Evolutionary conservation across 2,113 vertebrate species (phyloP), one percentile per base, ranked within the genome.

Genomic region (Menidia beryllina): DNA sequence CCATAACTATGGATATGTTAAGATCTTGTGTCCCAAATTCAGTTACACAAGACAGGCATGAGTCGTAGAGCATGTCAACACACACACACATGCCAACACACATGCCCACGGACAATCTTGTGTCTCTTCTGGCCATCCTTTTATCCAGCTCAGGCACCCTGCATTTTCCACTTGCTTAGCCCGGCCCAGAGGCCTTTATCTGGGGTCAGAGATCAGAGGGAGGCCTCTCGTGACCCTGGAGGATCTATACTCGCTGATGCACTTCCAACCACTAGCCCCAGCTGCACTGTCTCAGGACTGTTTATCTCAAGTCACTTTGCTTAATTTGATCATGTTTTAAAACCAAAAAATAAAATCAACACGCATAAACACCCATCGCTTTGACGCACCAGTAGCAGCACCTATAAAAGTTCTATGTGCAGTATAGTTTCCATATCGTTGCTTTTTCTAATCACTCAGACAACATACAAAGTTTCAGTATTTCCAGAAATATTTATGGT

Each of bases 151-250:
- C 87, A 80, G 68, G 69, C 85, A 63, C 51, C 15, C 51, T 86
- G 86, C 87, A 89, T 82, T 88, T 90, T 91, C 79, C 71, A 19
- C 54, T 47, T 68, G 59, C 58, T 53, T 3, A 26, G 70, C 72
- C 80, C 61, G 85, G 63, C 74, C 24, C 34, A 49, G 79, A 88
- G 84, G 84, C 85, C 77, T 87, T 80, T 79, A 51, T 80, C 66
- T 83, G 69, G 79, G 88, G 82, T 91, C 88, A 89, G 57, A 82
- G 89, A 75, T 87, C 88, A 88, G 75, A 83, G 80, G 54, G 71
- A 86, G 76, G 83, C 75, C 87, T 73, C 66, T 45, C 24, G 17
- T 83, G 87, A 87, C 83, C 83, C 83, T 41, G 68, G 83, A 79
- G 82, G 76, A 83, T 79, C 69, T 20, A 6, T 55, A 79, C 60